Evolutionary conservation across 2,797 vertebrate species (phyloP).

Genomic region (Oryzias dopingdopingensis): DNA sequence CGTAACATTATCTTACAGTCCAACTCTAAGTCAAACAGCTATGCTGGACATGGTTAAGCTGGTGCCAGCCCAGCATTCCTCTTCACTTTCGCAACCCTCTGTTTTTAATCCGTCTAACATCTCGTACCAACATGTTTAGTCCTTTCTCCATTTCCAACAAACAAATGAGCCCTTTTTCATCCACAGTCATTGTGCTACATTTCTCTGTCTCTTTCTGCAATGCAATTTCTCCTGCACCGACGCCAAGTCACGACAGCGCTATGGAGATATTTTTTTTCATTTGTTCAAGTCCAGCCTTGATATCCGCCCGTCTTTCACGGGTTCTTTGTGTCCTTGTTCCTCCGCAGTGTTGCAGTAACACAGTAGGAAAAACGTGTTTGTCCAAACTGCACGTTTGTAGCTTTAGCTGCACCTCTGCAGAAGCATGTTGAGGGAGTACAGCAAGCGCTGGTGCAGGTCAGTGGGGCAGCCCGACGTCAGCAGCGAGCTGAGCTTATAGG

Average conservation of each 20-base stretch:
- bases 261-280: constrained; percentile 34
- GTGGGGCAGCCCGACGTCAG: constrained; percentile 86
- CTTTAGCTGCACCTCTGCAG: constrained; percentile 90
- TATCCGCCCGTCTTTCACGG: constrained; percentile 13
- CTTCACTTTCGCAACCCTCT: constrained; percentile 40
- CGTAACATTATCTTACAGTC: constrained; percentile 69
- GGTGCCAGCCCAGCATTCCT: constrained; percentile 84
- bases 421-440: constrained; percentile 97
- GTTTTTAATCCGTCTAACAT: constrained; percentile 31
- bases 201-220: constrained; percentile 35
- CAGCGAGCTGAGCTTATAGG: constrained; percentile 86
- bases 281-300: constrained; percentile 26
- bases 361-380: constrained; percentile 4
- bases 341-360: constrained; percentile 33
- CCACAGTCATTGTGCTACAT: constrained; percentile 59
- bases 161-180: constrained; percentile 62
- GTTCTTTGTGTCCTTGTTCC: constrained; percentile 24
- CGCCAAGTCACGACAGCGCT: constrained; percentile 44
- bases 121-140: constrained; percentile 56
- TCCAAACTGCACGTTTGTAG: constrained; percentile 6
- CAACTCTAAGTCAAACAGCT: constrained; percentile 48
- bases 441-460: constrained; percentile 91
- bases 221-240: constrained; percentile 26
- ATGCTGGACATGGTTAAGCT: constrained; percentile 58
- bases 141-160: constrained; percentile 53